Base-by-base conservation (phyloP, 64 coral and sea anemone species). In the Pachyseris speciosa region DNA sequence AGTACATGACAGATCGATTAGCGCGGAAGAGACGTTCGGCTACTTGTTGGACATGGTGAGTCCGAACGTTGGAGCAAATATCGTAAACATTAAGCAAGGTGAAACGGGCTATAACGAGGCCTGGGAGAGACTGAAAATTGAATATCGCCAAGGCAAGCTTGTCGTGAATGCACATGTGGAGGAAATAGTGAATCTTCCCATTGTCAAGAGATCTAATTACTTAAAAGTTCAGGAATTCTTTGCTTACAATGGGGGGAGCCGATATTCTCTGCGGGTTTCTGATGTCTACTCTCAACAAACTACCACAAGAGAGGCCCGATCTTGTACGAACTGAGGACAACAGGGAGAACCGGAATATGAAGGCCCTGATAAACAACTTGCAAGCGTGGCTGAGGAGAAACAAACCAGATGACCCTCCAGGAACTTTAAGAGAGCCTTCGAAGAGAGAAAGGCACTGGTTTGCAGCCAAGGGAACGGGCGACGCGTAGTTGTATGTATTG, bases 301-400 rank as follows among this genome's bases (percentile, higher is more conserved):
- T 95, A 50, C 87, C 81, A 64, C 87, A 91, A 69, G 88, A 80
- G 27, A 90, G 86, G 80, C 81, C 94, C 36, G 94, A 95, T 49
- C 41, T 95, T 10, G 72, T 95, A 19, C 67, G 80, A 17, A 70
- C 67, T 27, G 94, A 95, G 72, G 94, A 95, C 16, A 61, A 57
- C 31, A 91, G 94, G 94, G 94, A 95, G 73, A 51, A 90, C 22
- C 91, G 87, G 94, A 88, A 79, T 17, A 94, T 94, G 92, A 51
- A 71, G 41, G 66, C 60, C 36, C 45, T 94, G 22, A 83, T 94
- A 37, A 31, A 83, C 12, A 27, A 64, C 40, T 9, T 94, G 12
- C 85, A 94, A 72, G 83, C 59, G 69, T 94, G 92, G 92, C 69
- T 94, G 16, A 90, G 75, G 29, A 64, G 94, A 39, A 87, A 87